These are phyloP conservation scores for Stigmatopora nigra DNA, from an alignment of 2,113 vertebrate species.

Conservation along the genomic window DNA sequence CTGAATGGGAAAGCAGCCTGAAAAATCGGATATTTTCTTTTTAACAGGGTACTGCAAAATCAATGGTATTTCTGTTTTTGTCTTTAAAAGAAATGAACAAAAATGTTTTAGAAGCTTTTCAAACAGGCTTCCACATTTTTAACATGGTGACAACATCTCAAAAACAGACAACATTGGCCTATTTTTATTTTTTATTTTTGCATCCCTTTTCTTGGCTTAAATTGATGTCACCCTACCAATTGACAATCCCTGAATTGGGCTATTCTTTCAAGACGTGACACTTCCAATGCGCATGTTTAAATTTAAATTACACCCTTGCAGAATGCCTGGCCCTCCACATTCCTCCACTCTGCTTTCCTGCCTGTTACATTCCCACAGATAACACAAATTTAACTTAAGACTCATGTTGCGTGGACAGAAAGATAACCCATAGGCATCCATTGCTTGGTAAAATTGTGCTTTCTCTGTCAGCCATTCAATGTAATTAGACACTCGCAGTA, in stretches of 20 bases:
- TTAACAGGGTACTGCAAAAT: background rate
- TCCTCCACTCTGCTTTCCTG: background rate
- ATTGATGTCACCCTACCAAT: background rate
- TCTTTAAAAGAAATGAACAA: background rate
- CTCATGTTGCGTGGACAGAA: background rate
- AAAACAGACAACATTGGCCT: too few species aligned
- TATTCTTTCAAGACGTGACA: background rate
- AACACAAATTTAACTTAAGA: background rate
- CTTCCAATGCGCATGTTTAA: background rate
- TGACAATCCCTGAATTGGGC: background rate
- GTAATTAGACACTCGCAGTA: background rate
- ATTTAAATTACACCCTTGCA: background rate
- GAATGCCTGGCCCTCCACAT: background rate
- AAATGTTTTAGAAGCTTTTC: background rate
- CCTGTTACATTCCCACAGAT: slow-evolving; percentile 1
- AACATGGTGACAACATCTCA: too few species aligned
- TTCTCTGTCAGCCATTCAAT: background rate
- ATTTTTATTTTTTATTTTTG: background rate
- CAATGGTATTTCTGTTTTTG: background rate
- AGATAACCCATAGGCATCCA: background rate
- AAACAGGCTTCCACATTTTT: background rate
- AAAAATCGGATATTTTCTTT: background rate
- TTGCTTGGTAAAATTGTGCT: background rate
- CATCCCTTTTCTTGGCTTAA: background rate
- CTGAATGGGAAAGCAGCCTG: background rate